Evolutionary conservation across 2,888 invertebrate species (phyloP), one percentile per base, ranked within the genome.

Genomic region (Argyresthia albistria): DNA sequence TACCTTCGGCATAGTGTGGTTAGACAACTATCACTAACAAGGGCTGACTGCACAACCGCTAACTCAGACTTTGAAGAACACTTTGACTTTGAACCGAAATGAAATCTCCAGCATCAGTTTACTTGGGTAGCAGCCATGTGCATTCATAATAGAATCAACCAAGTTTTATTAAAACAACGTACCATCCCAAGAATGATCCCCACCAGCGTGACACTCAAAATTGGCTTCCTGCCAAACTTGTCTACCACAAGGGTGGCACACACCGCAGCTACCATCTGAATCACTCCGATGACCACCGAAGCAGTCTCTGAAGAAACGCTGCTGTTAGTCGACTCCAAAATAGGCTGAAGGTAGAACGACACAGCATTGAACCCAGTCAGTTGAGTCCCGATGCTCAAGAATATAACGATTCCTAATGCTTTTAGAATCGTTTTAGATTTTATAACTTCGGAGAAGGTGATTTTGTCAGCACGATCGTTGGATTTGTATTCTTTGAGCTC

Each of bases 301-400:
- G 73, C 70, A 1, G 69, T 43, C 55, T 73, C 75, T 0, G 80
- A 64, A 3, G 53, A 65, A 0, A 81, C 61, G 11, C 65, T 69
- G 0, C 78, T 76, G n/a, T 73, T 59, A 0, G 80, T 73, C 0
- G 73, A 73, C 42, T 70, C 70, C 52, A 81, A 57, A 35, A 81
- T 65, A 0, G 77, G 73, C 60, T 80, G 80, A 1, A 80, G 57
- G 51, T 80, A 81, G 57, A 70, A 74, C 0, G 67, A 57, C 0
- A 81, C 67, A 0, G 69, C 70, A 43, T 77, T 79, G 43, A 66
- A 78, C 0, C 80, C 79, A 0, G 64, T 59, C 0, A 76, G 50
- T 14, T 76, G 76, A 0, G 57, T 6, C 0, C 67, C 63, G 1
- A 61, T 39, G 1, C 56, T 59, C 10, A 75, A 45, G 4, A 69